Base-by-base conservation (phyloP, 1,140 invertebrate species). In the Euura saliciscinereae region DNA sequence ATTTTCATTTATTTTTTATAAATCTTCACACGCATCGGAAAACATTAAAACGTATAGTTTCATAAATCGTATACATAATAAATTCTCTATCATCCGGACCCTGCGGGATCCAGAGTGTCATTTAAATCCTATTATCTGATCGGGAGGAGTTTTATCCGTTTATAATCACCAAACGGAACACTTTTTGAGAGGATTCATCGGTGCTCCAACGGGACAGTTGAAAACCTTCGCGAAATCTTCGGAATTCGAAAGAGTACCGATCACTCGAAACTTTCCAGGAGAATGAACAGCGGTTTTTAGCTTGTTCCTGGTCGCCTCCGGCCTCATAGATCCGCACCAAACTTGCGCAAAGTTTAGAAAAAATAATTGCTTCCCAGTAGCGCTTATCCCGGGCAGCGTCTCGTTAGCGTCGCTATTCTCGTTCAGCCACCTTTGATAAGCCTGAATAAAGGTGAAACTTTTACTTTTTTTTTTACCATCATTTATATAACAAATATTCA, bases 261-360 rank as follows among this genome's bases (percentile, higher is more conserved):
- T 90, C 1, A 97, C 94, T 45, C 91, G 85, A 72, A 89, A 93
- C 68, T 91, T 92, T 68, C 95, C 96, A 13, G 95, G 95, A 6
- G 95, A 94, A 81, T 98, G 96, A 45, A 96, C 93, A 0, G 93
- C 93, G 44, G 93, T 94, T 70, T 95, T 89, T 64, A 96, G 87
- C 81, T 94, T 94, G 74, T 92, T 93, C 65, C 92, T 88, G 2
- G 93, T 92, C 72, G 95, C 94, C 84, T 96, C 94, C n/a, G 94
- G 94, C 74, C 95, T 89, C 89, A 95, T 94, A 28, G 93, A 92
- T 28, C 96, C 95, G 83, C 96, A 97, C 96, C 96, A 97, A 42
- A 97, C 93, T 89, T 96, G 94, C 2, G 94, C 95, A 79, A 95
- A 96, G 80, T 95, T 96, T 0, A 96, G 83, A 78, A 95, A 96